Conservation (phyloP, 2,113 vertebrate species). For the Elephas maximus region DNA sequence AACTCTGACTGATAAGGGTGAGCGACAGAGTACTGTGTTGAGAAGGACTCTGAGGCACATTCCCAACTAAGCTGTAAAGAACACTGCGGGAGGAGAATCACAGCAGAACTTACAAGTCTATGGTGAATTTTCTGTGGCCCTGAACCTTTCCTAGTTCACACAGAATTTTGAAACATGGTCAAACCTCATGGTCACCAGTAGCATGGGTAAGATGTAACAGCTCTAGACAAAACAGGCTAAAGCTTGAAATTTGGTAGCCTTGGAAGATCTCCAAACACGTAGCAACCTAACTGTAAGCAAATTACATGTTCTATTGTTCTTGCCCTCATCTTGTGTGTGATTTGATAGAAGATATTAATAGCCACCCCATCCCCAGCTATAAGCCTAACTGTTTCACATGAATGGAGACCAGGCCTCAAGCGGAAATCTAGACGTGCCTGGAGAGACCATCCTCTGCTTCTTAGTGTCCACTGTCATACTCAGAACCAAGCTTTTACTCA, state of each 20-base stretch:
- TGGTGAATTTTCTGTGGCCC: background rate
- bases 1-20: background rate
- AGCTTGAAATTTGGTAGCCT: too few relatives aligned
- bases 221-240: background rate
- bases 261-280: too few relatives aligned
- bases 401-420: background rate
- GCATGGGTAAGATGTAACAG: too few relatives aligned
- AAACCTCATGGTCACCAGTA: background rate
- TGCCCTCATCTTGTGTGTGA: background rate
- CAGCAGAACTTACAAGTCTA: fast-evolving
- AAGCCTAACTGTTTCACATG: background rate
- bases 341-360: background rate
- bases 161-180: background rate
- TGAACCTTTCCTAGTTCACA: background rate
- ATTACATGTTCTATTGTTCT: background rate
- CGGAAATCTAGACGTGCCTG: background rate
- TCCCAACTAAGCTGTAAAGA: background rate
- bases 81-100: background rate
- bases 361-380: too few relatives aligned
- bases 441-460: background rate
- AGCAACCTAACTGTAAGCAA: background rate
- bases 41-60: background rate
- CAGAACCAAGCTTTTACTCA: background rate
- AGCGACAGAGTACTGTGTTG: background rate
- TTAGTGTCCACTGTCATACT: background rate